A percentile compares a stretch with the other conserved stretches of the same genome.
phyloP scores from a whole-genome alignment of 2,888 invertebrate species.

The Machimus rusticus region DNA sequence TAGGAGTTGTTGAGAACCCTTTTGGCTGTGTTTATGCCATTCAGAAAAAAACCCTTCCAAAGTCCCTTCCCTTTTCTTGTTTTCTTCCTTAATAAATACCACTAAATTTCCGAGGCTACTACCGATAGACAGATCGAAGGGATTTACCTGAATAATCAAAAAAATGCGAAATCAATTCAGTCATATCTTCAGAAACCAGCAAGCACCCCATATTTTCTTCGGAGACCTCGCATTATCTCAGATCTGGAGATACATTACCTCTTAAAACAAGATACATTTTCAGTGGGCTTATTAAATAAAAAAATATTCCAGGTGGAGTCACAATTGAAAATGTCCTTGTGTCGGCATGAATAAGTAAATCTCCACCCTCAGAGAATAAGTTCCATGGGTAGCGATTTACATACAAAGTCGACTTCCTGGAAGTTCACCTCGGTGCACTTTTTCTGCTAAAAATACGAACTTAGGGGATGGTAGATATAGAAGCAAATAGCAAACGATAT shows the following conservation, averaged over 20 bases:
- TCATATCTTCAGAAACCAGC: background rate
- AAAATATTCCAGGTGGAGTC: background rate
- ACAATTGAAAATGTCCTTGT: constrained; percentile 1
- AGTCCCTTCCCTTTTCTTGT: background rate
- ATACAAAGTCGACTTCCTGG: constrained; percentile 18
- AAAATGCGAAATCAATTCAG: background rate
- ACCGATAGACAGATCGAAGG: background rate
- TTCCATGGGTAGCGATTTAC: background rate
- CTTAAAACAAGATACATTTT: background rate
- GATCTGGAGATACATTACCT: background rate
- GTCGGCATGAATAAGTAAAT: constrained; percentile 14
- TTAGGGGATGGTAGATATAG: background rate
- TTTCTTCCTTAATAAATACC: background rate
- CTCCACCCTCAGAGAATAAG: background rate
- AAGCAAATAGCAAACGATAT: background rate
- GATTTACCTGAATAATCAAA: background rate
- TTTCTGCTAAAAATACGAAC: background rate
- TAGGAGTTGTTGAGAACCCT: background rate
- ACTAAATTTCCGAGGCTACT: background rate
- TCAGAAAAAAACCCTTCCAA: background rate
- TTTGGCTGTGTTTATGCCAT: background rate
- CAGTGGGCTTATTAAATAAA: background rate
- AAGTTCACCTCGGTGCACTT: constrained; percentile 22
- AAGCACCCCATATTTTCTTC: background rate
- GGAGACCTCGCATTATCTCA: background rate